Evolutionary conservation across 2,888 invertebrate species (phyloP).

Genomic region (Bimastos eiseni): DNA sequence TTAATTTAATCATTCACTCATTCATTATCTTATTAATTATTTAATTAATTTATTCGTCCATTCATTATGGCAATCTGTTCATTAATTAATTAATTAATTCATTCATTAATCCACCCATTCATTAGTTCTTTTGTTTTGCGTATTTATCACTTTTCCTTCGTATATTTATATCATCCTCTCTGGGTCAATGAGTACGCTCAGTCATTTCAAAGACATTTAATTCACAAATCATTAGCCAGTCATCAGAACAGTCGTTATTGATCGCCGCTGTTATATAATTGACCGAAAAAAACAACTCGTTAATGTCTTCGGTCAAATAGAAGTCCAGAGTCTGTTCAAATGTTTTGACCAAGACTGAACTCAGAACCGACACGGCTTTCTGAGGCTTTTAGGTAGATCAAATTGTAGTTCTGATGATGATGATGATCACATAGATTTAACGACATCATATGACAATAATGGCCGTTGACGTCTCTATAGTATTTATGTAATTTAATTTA

Average conservation of each 20-base stretch:
- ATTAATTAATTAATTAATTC: not conserved
- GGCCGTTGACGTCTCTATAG: too few relatives aligned
- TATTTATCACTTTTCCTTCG: not conserved
- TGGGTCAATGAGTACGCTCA: not conserved
- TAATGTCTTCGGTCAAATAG: not conserved
- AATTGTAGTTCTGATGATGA: too few relatives aligned
- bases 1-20: not conserved
- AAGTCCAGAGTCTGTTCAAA: too few relatives aligned
- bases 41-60: not conserved
- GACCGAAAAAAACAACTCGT: not conserved
- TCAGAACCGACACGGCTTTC: not conserved
- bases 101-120: not conserved
- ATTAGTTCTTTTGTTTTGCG: not conserved
- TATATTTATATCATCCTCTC: not conserved
- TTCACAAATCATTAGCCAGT: not conserved
- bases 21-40: not conserved
- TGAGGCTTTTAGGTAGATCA: too few relatives aligned
- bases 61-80: not conserved
- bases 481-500: too few relatives aligned
- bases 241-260: too few relatives aligned
- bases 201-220: not conserved
- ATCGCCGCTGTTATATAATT: not conserved
- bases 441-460: too few relatives aligned
- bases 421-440: too few relatives aligned
- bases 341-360: not conserved